Evolutionary conservation across 2,888 invertebrate genomes (phyloP).

Genomic region (Lomographa bimaculata): DNA sequence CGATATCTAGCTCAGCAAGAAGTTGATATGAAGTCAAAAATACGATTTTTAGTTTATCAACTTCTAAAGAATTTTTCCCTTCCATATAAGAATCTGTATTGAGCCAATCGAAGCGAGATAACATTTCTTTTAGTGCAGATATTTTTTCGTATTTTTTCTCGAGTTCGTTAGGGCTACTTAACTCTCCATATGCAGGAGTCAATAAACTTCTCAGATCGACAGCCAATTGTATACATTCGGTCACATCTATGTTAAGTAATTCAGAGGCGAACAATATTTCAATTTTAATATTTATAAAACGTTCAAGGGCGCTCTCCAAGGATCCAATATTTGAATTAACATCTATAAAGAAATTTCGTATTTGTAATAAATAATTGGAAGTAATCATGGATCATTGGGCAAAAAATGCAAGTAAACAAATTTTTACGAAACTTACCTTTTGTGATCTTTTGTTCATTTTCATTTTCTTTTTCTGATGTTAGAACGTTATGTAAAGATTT

Average conservation of each 20-base stretch:
- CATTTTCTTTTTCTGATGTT: conserved; percentile 37
- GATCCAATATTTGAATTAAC: conserved; percentile 56
- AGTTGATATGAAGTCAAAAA: conserved; percentile 50
- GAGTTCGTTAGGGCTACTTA: conserved; percentile 22
- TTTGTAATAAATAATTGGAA: not conserved
- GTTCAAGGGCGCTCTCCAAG: conserved; percentile 48
- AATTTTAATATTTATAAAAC: conserved; percentile 45
- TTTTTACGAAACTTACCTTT: conserved; percentile 50
- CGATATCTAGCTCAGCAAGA: conserved; percentile 42
- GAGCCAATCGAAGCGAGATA: conserved; percentile 52
- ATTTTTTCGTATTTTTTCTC: conserved; percentile 40
- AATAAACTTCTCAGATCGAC: conserved; percentile 39
- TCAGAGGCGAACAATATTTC: conserved; percentile 36
- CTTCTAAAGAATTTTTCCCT: conserved; percentile 39
- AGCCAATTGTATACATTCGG: conserved; percentile 42
- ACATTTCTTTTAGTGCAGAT: conserved; percentile 33
- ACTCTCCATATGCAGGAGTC: conserved; percentile 22
- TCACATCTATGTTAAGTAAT: conserved; percentile 38
- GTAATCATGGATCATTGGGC: not conserved
- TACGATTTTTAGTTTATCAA: conserved; percentile 42
- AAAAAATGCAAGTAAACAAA: too few relatives aligned
- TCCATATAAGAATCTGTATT: conserved; percentile 42
- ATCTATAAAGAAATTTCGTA: conserved; percentile 50
- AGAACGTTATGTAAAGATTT: conserved; percentile 51
- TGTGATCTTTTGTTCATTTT: conserved; percentile 36